Evolutionary conservation across 2,888 invertebrate genomes (phyloP), one percentile per base, ranked within the genome.

Genomic region (Drosophila subquinaria): DNA sequence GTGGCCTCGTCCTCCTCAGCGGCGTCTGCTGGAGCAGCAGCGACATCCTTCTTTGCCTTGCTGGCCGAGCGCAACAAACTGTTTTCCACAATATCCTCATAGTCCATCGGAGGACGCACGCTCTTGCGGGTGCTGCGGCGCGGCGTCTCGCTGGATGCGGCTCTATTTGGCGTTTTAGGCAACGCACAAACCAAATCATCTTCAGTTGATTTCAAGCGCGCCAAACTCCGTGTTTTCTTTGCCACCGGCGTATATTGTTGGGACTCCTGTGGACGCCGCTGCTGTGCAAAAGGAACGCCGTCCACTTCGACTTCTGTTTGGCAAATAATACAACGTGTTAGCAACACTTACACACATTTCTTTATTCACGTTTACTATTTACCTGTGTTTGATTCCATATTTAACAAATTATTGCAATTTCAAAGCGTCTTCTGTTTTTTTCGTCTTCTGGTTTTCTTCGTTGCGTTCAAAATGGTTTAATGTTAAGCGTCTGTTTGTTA

Each of bases 71-170:
- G 71, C 42, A 72, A 10, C 3, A 66, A 20, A 38, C 59, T 71
- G 4, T 64, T 76, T 6, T 74, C 81, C 9, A 92, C 82, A 9
- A 91, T 91, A 5, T 91, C 91, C 1, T 88, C 86, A 60, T 92
- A 92, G 50, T 92, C 92, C 45, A 89, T 80, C 0, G 73, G 57
- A 0, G 92, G 92, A 17, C 91, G 92, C 0, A 92, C 73, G 53
- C 91, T 91, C 51, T 91, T 92, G 0, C 92, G 84, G 1, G 73
- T 79, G 59, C 92, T 92, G 3, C 92, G 91, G 0, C 92, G 74
- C 4, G 92, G 92, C 0, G 92, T 92, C 52, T 84, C 67, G 20
- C 27, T 55, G 15, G 27, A 17, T 40, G 53, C 47, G 1, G 53
- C 30, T 30, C 40, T 43, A 47, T 8, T 51, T 23, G 36, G 64